Percentiles rank a stretch among this genome's conserved stretches.
phyloP scores from a whole-genome alignment of 2,113 vertebrate genomes.

The Epinephelus fuscoguttatus region DNA sequence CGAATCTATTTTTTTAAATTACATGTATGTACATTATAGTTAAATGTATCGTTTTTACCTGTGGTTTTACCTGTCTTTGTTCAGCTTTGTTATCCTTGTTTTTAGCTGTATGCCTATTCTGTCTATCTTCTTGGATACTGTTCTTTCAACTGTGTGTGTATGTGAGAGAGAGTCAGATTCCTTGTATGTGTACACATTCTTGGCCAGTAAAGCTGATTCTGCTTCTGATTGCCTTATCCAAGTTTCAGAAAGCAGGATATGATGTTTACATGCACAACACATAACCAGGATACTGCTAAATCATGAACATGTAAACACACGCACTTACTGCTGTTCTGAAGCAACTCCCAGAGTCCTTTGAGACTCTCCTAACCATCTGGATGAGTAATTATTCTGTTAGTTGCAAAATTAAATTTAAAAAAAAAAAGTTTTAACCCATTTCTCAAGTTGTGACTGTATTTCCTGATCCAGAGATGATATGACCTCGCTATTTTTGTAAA shows the following conservation, averaged over 20 bases:
- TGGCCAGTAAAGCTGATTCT: background rate
- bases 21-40: background rate
- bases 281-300: background rate
- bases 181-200: background rate
- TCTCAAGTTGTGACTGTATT: too few relatives aligned
- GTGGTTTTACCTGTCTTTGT: background rate
- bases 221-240: background rate
- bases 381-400: too few relatives aligned
- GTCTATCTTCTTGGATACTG: too few relatives aligned
- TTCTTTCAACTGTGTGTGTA: too few relatives aligned
- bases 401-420: too few relatives aligned
- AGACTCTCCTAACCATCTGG: too few relatives aligned
- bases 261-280: background rate
- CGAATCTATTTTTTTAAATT: too few relatives aligned
- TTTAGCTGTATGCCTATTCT: background rate
- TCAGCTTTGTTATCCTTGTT: background rate
- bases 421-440: too few relatives aligned
- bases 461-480: too few relatives aligned
- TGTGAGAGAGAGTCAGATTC: background rate
- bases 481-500: too few relatives aligned
- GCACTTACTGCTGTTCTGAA: background rate
- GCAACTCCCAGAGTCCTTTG: too few relatives aligned
- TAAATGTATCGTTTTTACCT: background rate
- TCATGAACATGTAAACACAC: background rate
- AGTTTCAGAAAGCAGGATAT: background rate